Conservation (phyloP, 2,888 invertebrate genomes). For the Allygus modestus region DNA sequence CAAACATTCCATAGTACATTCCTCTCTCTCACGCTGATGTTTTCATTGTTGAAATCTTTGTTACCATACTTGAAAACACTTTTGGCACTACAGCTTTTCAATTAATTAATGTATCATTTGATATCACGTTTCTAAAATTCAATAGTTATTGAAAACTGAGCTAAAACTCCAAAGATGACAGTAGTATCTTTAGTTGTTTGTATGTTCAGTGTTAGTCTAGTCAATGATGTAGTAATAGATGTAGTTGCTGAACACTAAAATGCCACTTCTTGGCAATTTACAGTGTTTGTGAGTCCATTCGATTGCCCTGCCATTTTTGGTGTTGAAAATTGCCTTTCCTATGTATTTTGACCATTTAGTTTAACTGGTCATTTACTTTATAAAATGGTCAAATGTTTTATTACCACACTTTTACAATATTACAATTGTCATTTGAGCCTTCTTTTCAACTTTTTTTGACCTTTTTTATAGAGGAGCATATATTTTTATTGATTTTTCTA, state of each 20-base stretch:
- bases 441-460: too few relatives aligned
- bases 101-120: too few relatives aligned
- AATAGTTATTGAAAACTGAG: conserved; percentile 35
- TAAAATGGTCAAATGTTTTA: neutral
- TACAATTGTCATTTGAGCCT: neutral
- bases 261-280: neutral
- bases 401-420: neutral
- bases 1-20: conserved; percentile 15
- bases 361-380: neutral
- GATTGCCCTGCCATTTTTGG: conserved; percentile 4
- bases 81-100: neutral
- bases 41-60: neutral
- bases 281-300: conserved; percentile 1
- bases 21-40: neutral
- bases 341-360: neutral
- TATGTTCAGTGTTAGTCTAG: conserved; percentile 57
- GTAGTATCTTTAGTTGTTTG: conserved; percentile 53
- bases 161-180: neutral
- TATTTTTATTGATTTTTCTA: too few relatives aligned
- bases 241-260: neutral
- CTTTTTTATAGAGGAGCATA: too few relatives aligned
- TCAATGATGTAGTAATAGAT: conserved; percentile 7
- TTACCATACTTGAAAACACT: too few relatives aligned
- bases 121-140: neutral
- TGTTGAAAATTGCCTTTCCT: neutral